Conservation (phyloP, 2,888 invertebrate genomes). For the Andrena dorsata region DNA sequence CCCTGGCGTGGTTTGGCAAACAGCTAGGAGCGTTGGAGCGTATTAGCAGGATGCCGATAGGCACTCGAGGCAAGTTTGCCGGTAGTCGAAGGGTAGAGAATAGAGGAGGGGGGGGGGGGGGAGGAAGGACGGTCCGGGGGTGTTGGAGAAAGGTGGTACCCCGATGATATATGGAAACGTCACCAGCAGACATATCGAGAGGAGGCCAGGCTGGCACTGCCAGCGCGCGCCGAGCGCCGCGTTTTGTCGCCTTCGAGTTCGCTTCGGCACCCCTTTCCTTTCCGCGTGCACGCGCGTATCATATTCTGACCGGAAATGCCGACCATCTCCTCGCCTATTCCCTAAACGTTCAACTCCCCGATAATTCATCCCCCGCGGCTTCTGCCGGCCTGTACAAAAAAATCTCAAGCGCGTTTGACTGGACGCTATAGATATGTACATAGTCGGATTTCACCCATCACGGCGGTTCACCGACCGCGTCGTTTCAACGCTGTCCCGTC, state of each 20-base stretch:
- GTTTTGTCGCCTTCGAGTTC: constrained; percentile 80
- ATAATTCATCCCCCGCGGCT: background rate
- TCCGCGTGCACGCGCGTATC: constrained; percentile 54
- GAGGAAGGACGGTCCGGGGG: constrained; percentile 66
- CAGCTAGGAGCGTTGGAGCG: constrained; percentile 36
- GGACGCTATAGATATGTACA: too few species aligned
- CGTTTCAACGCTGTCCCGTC: background rate
- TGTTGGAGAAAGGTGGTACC: constrained; percentile 76
- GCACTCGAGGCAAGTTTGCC: constrained; percentile 80
- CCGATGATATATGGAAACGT: constrained; percentile 84
- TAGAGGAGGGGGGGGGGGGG: constrained; percentile 54
- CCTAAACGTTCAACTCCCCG: background rate
- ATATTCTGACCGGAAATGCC: constrained; percentile 57
- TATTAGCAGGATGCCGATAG: constrained; percentile 80
- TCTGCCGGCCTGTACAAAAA: too few species aligned
- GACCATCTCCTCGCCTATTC: background rate
- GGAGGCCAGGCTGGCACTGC: constrained; percentile 73
- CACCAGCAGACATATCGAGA: constrained; percentile 83
- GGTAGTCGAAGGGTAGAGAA: constrained; percentile 56
- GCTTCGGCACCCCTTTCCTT: constrained; percentile 70
- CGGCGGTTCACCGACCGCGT: background rate
- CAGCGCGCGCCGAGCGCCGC: constrained; percentile 70
- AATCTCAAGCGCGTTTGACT: too few species aligned
- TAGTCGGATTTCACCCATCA: background rate
- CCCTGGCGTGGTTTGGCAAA: constrained; percentile 16